Evolutionary conservation across 2,797 vertebrate species (phyloP).

Genomic region (Rhabdomys pumilio): DNA sequence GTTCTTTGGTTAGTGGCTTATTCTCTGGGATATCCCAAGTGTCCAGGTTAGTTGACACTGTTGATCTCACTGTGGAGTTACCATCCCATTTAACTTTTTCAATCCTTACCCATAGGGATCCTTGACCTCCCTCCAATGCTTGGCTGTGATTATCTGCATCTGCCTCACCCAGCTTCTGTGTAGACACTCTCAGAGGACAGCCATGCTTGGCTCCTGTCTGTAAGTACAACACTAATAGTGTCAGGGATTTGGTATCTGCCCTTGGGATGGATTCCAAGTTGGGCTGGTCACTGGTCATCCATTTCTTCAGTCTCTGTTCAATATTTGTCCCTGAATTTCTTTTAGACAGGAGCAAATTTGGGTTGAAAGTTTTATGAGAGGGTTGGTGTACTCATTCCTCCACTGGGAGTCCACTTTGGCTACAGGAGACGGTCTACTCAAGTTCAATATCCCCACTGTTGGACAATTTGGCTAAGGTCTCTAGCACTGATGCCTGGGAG

Average conservation of each 20-base stretch:
- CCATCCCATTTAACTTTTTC: background rate
- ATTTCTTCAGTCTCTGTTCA: background rate
- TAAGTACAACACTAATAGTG: background rate
- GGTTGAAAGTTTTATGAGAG: background rate
- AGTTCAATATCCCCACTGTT: background rate
- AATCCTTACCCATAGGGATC: background rate
- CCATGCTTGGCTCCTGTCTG: background rate
- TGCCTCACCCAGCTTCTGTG: no score
- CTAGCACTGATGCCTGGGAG: background rate
- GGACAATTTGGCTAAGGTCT: background rate
- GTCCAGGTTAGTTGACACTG: background rate
- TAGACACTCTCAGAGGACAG: background rate
- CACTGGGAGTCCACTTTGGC: background rate
- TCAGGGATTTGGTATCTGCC: background rate
- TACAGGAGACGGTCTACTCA: background rate
- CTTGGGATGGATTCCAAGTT: background rate
- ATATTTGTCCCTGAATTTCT: background rate
- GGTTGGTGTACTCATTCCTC: background rate
- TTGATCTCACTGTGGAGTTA: background rate
- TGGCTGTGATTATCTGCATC: no score
- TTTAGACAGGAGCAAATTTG: background rate
- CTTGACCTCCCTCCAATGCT: no score
- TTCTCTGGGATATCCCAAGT: background rate
- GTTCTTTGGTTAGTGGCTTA: background rate
- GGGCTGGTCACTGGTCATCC: background rate